Percentiles rank a stretch among this genome's conserved stretches.
Evolutionary conservation across 2,888 invertebrate species (phyloP).

Genomic region (Tolmerus cingulatus): DNA sequence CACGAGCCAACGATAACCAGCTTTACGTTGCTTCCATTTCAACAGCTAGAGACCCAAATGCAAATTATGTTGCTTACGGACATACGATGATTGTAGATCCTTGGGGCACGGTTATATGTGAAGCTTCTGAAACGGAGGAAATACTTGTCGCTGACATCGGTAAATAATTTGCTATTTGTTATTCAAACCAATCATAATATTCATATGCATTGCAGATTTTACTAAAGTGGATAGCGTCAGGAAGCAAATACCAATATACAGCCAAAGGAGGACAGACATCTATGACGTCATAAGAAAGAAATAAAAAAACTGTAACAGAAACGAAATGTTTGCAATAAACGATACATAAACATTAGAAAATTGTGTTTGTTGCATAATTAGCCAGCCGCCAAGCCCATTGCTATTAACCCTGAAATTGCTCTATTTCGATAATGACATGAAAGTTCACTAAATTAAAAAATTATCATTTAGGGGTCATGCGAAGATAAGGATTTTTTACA

Average conservation of each 20-base stretch:
- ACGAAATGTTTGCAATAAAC: neutral
- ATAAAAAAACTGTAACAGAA: neutral
- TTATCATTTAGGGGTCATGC: neutral
- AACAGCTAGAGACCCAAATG: constrained; percentile 77
- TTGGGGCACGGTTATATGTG: constrained; percentile 74
- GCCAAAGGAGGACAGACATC: constrained; percentile 77
- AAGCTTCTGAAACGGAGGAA: constrained; percentile 75
- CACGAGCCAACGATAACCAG: constrained; percentile 89
- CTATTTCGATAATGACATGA: neutral
- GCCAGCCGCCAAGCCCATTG: neutral
- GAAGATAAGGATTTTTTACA: neutral
- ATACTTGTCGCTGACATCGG: constrained; percentile 80
- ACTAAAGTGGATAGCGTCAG: constrained; percentile 77
- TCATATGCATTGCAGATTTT: constrained; percentile 68
- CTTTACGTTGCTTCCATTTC: constrained; percentile 85
- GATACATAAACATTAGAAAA: neutral
- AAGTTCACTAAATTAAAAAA: neutral
- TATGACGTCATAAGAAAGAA: constrained; percentile 66
- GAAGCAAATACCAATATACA: constrained; percentile 80
- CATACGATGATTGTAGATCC: constrained; percentile 86
- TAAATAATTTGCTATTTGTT: constrained; percentile 55
- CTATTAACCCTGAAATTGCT: neutral
- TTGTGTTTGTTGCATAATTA: neutral
- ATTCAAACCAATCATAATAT: neutral
- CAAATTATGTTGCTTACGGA: constrained; percentile 89